Conservation (phyloP, 2,113 vertebrate genomes). For the Aphyosemion australe region DNA sequence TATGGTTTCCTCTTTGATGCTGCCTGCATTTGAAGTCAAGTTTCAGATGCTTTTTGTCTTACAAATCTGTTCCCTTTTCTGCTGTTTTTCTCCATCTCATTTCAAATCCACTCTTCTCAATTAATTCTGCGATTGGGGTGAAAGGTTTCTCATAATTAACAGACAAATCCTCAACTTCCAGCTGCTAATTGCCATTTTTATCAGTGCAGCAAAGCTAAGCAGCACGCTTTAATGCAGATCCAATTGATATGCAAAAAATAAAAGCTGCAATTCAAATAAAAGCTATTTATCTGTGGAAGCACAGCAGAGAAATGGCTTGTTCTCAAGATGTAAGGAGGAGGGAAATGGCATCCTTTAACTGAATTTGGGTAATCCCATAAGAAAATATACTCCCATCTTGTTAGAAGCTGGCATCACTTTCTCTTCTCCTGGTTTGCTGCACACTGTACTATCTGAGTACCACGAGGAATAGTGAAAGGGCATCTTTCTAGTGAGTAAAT, state of each 20-base stretch:
- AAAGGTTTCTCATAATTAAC: conserved; percentile 21
- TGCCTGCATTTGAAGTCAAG: no score
- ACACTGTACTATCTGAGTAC: conserved; percentile 23
- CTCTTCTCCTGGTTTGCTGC: conserved; percentile 19
- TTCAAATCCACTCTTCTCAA: conserved; percentile 1
- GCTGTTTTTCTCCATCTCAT: neutral
- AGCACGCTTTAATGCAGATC: conserved; percentile 38
- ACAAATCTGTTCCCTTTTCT: neutral
- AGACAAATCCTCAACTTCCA: conserved; percentile 11
- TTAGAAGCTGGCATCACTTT: conserved; percentile 33
- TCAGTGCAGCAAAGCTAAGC: conserved; percentile 35
- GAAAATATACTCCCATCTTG: conserved; percentile 36
- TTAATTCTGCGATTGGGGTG: conserved; percentile 3
- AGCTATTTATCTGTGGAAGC: conserved; percentile 25
- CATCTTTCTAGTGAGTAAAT: conserved; percentile 56
- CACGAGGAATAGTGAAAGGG: conserved; percentile 44
- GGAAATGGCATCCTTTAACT: conserved; percentile 15
- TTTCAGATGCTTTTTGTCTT: neutral
- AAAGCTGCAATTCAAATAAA: conserved; percentile 6
- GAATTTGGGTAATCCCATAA: conserved; percentile 50
- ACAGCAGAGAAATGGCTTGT: conserved; percentile 24
- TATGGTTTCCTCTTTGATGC: neutral
- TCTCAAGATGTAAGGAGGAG: conserved; percentile 16
- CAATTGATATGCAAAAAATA: conserved; percentile 26
- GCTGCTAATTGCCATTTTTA: conserved; percentile 63